These are phyloP conservation scores for Cotesia glomerata DNA, from an alignment of 1,140 invertebrate genomes.

Conservation along the genomic window DNA sequence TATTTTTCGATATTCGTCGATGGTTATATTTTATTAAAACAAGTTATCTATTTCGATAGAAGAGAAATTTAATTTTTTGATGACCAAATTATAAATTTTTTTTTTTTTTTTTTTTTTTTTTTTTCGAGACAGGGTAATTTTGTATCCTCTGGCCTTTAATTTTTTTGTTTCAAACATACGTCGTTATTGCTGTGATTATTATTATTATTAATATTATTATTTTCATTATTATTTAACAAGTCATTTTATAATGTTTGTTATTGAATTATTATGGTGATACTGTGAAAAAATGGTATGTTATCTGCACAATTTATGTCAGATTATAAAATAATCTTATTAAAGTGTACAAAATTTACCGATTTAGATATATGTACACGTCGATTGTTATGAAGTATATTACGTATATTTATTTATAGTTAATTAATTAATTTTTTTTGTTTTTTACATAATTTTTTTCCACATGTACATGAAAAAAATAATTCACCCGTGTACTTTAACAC, in stretches of 20 bases:
- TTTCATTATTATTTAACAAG: background rate
- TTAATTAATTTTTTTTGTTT: background rate
- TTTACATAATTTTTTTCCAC: background rate
- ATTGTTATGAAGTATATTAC: constrained; percentile 15
- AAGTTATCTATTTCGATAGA: background rate
- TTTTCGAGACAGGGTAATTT: background rate
- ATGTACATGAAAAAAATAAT: background rate
- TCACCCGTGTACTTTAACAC: background rate
- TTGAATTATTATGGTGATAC: background rate
- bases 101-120: background rate
- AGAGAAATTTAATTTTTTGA: too few species aligned
- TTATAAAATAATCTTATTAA: background rate
- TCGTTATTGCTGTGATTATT: constrained; percentile 18
- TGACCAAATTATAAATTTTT: too few species aligned
- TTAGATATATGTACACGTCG: background rate
- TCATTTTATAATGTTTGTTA: background rate
- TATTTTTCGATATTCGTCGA: constrained; percentile 26
- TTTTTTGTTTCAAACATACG: background rate
- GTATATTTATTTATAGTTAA: constrained; percentile 9
- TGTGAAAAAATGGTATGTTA: background rate
- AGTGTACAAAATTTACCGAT: too few species aligned
- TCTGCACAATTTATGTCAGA: background rate
- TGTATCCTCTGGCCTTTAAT: background rate
- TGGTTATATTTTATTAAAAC: background rate
- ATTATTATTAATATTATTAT: constrained; percentile 3